Evolutionary conservation across 2,797 vertebrate genomes (phyloP).

Genomic region (Pogonophryne albipinna): DNA sequence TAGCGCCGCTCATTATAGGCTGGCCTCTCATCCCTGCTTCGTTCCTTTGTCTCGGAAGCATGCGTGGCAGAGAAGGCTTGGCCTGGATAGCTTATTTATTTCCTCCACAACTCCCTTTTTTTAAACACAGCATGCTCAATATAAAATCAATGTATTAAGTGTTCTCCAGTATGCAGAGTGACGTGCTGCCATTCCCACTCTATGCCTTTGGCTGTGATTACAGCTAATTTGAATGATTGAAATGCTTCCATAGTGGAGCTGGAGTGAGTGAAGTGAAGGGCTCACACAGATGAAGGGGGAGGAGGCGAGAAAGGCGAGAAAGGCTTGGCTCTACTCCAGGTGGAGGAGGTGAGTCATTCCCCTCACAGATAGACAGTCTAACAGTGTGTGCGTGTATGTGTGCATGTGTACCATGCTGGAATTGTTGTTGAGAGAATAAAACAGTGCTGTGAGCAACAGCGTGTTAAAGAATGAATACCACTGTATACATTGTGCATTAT

Average conservation of each 20-base stretch:
- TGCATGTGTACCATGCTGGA: constrained; percentile 31
- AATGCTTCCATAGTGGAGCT: constrained; percentile 78
- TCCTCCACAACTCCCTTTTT: constrained; percentile 52
- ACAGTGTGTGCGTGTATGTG: constrained; percentile 37
- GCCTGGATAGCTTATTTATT: constrained; percentile 67
- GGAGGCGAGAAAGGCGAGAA: constrained; percentile 76
- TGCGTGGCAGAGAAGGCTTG: constrained; percentile 55
- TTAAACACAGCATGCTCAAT: constrained; percentile 71
- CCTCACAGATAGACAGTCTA: constrained; percentile 69
- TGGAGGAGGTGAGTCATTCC: constrained; percentile 81
- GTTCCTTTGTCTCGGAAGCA: constrained; percentile 69
- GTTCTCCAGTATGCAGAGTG: constrained; percentile 78
- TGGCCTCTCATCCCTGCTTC: constrained; percentile 67
- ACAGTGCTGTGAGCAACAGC: constrained; percentile 44
- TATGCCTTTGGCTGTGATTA: constrained; percentile 80
- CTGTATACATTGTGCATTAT: constrained; percentile 35
- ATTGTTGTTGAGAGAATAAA: constrained; percentile 62
- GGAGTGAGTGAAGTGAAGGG: constrained; percentile 81
- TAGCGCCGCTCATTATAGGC: constrained; percentile 59
- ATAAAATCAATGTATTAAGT: constrained; percentile 82
- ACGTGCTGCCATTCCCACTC: constrained; percentile 75
- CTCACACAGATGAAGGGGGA: constrained; percentile 80
- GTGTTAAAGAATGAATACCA: constrained; percentile 44
- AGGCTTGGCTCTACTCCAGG: constrained; percentile 80
- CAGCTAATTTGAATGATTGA: constrained; percentile 84